Base-by-base conservation (phyloP, 2,888 invertebrate genomes). In the Dorcus parallelipipedus region DNA sequence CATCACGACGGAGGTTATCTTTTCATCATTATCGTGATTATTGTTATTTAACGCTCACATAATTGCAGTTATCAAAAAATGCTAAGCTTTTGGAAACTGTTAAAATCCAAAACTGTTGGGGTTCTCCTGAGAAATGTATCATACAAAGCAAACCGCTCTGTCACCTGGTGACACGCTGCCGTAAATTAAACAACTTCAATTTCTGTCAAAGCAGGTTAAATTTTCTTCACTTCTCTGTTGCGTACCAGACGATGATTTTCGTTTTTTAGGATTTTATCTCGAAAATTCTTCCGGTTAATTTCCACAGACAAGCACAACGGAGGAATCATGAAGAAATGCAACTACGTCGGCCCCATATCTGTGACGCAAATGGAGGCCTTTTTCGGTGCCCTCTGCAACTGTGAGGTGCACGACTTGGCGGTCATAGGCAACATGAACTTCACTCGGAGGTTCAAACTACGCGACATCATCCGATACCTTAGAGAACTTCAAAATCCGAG, bases 231-330 rank as follows among this genome's bases (percentile, higher is more conserved):
- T 14, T 14, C 14, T 14, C 14, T 14, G 14, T 14, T 14, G 1
- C 14, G 14, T 14, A 14, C 1, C 14, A 14, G 14, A 14, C 14
- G 14, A 14, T 14, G 14, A 14, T 14, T 14, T 14, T 14, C 1
- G 14, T 14, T 14, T 14, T 14, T 14, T 14, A 14, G 14, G 14
- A 14, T 14, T 14, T 1, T 14, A 49, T 62, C 64, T 3, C 53
- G 58, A 33, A 64, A 64, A 40, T 64, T 64, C 26, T 64, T 64
- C 40, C 60, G 59, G 6, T 48, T 64, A 39, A 60, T 64, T 42
- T 62, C 64, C 0, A 54, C 54, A 20, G 55, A 60, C 40, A 57
- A 56, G 8, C 38, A 50, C 5, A 47, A 26, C 17, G 62, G 60
- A 9, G 49, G 45, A 8, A 51, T 59, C 2, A 60, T 56, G 58